These are phyloP conservation scores for Mycalesis mineus DNA, from an alignment of 2,888 invertebrate genomes.

Conservation along the genomic window DNA sequence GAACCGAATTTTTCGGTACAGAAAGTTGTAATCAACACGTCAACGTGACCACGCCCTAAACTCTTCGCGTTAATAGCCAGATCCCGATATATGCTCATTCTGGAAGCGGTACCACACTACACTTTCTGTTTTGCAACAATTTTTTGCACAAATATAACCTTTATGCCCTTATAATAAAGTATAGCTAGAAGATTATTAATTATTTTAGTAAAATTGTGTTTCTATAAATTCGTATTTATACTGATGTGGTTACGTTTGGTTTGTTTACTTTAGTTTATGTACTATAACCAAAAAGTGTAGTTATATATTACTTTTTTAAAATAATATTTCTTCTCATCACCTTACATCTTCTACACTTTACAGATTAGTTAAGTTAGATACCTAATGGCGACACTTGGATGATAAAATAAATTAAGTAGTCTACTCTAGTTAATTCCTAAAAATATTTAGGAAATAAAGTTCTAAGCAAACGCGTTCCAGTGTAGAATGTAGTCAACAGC, in stretches of 20 bases:
- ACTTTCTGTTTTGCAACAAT: background rate
- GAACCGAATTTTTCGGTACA: constrained; percentile 53
- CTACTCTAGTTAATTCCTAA: too few species aligned
- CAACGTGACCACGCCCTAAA: constrained; percentile 62
- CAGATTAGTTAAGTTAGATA: too few species aligned
- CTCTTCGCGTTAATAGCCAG: constrained; percentile 66
- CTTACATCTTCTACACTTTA: too few species aligned
- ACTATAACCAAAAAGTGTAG: background rate
- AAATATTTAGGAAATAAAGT: too few species aligned
- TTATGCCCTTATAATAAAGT: background rate
- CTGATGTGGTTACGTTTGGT: constrained; percentile 46
- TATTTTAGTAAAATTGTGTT: background rate
- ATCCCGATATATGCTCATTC: constrained; percentile 62
- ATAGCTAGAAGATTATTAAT: background rate
- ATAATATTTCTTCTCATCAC: too few species aligned
- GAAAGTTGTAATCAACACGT: constrained; percentile 71
- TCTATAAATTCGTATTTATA: constrained; percentile 52
- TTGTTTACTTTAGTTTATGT: constrained; percentile 33
- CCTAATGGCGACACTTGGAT: too few species aligned
- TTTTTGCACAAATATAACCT: background rate
- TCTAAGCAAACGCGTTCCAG: too few species aligned
- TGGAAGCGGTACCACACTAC: constrained; percentile 36
- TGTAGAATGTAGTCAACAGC: too few species aligned
- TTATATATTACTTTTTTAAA: background rate
- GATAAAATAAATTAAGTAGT: too few species aligned